These are phyloP conservation scores for Eubucco bourcierii DNA, from an alignment of 2,113 vertebrate species.

Conservation along the genomic window DNA sequence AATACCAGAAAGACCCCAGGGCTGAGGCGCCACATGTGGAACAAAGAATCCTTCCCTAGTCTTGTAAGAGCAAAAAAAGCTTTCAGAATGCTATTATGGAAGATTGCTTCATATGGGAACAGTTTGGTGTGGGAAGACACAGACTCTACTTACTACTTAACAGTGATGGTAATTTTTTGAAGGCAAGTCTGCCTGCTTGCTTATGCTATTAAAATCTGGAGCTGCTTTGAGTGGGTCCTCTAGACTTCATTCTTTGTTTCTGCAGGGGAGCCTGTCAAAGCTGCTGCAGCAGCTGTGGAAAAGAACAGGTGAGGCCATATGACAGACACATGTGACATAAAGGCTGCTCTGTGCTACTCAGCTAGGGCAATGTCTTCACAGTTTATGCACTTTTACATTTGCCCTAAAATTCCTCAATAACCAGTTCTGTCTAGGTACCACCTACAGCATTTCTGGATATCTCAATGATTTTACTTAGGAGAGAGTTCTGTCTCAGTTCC, in stretches of 20 bases:
- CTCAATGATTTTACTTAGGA: background rate
- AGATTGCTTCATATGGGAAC: background rate
- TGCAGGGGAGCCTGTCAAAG: constrained; percentile 15
- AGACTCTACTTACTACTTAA: background rate
- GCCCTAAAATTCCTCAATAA: background rate
- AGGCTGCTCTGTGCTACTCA: background rate
- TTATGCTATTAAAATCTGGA: constrained; percentile 10
- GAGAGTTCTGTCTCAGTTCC: background rate
- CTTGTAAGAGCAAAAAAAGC: background rate
- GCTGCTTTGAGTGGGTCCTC: constrained; percentile 12
- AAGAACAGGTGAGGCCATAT: constrained; percentile 36
- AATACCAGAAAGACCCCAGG: background rate
- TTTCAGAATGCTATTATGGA: background rate
- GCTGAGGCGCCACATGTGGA: fast-evolving
- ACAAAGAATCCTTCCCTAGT: background rate
- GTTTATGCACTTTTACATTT: background rate
- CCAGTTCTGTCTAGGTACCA: background rate
- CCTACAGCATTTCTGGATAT: background rate
- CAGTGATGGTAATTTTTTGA: background rate
- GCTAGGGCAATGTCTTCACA: background rate
- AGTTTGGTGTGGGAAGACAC: background rate
- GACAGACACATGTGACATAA: background rate
- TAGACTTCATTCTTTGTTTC: background rate
- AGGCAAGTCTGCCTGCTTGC: constrained; percentile 2
- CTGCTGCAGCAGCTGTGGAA: constrained; percentile 45